These are phyloP conservation scores for Smutsia gigantea DNA, from an alignment of 2,797 vertebrate genomes.

Conservation along the genomic window DNA sequence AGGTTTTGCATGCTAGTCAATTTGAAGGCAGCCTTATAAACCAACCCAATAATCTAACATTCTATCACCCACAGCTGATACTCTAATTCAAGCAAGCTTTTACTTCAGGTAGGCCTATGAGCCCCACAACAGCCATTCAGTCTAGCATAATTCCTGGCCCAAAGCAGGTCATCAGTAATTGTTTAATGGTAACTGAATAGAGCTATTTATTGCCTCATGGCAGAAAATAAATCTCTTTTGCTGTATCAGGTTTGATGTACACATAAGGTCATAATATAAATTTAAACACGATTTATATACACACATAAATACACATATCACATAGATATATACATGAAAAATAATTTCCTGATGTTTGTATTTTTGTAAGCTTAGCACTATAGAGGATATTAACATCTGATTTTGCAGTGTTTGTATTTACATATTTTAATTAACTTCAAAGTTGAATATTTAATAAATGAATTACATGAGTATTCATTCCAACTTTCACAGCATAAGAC, in stretches of 20 bases:
- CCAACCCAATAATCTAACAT: neutral
- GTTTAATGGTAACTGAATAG: no score
- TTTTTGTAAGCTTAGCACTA: neutral
- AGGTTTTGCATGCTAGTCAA: neutral
- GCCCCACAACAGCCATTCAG: no score
- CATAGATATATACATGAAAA: neutral
- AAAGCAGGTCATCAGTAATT: no score
- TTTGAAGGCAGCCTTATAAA: neutral
- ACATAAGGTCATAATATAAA: no score
- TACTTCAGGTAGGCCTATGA: neutral
- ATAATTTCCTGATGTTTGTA: conserved; percentile 6
- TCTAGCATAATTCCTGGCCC: no score
- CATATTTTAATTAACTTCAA: conserved; percentile 55
- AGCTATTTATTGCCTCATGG: no score
- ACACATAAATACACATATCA: neutral
- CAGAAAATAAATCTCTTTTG: no score
- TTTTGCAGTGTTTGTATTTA: conserved; percentile 37
- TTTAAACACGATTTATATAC: neutral
- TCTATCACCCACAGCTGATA: neutral
- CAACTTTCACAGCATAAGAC: conserved; percentile 12
- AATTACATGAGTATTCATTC: conserved; percentile 13
- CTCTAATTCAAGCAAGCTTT: conserved; percentile 17
- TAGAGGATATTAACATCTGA: neutral
- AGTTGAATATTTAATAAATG: conserved; percentile 4
- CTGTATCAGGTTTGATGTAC: no score